Conservation (phyloP, 1,140 invertebrate species). For the Ditylenchus dipsaci region DNA sequence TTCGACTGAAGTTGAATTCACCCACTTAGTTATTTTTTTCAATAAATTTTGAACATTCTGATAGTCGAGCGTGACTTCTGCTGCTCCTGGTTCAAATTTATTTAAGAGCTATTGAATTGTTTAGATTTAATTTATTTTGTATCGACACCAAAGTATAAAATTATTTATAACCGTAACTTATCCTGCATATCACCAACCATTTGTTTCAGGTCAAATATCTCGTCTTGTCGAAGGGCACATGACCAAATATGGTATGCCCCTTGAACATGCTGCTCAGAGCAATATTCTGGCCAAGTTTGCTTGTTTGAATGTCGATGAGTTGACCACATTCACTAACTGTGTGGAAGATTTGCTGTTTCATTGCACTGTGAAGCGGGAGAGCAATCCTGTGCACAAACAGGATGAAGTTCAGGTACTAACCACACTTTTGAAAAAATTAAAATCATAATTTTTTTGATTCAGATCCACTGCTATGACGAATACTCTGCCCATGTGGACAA, state of each 20-base stretch:
- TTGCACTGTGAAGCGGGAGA: constrained; percentile 75
- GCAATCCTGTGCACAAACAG: constrained; percentile 88
- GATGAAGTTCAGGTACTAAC: constrained; percentile 78
- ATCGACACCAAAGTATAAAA: no score
- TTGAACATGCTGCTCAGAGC: constrained; percentile 84
- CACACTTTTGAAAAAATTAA: not conserved
- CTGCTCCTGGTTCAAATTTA: no score
- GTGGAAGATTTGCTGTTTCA: constrained; percentile 84
- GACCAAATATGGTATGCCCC: constrained; percentile 86
- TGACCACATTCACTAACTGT: constrained; percentile 80
- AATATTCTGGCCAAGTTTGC: constrained; percentile 94
- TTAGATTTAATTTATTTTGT: no score
- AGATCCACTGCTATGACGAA: constrained; percentile 74
- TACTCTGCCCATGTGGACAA: constrained; percentile 85
- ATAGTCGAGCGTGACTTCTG: not conserved
- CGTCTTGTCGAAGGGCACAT: constrained; percentile 73
- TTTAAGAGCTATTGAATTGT: no score
- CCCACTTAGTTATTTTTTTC: no score
- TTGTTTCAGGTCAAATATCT: constrained; percentile 63
- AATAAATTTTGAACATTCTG: not conserved
- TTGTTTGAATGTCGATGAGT: constrained; percentile 77
- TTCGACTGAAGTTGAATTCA: no score
- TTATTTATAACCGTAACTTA: no score
- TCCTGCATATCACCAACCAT: no score
- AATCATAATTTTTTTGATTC: not conserved